These are phyloP conservation scores for Trichosurus vulpecula DNA, from an alignment of 2,797 vertebrate genomes.

Conservation along the genomic window DNA sequence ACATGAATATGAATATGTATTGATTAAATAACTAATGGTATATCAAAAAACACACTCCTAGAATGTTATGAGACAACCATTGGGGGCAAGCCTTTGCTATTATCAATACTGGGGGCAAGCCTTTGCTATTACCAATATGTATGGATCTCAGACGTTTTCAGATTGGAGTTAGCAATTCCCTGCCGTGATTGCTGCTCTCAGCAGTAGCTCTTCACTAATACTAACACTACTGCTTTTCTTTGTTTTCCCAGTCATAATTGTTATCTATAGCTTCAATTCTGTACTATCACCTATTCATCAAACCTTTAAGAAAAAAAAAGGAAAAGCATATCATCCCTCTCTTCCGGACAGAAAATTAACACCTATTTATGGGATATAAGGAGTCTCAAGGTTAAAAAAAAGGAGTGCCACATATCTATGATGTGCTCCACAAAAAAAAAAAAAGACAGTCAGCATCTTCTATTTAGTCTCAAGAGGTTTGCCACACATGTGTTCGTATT, in stretches of 20 bases:
- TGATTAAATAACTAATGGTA: neutral
- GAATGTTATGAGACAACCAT: neutral
- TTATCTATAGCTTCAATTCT: neutral
- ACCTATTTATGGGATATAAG: neutral
- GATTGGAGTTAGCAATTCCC: neutral
- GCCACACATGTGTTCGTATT: slow-evolving; percentile 64
- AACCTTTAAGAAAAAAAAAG: neutral
- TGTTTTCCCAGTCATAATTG: neutral
- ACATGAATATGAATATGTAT: neutral
- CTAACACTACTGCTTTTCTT: neutral
- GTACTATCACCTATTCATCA: neutral
- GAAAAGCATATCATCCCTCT: neutral
- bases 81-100: neutral
- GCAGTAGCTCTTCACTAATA: neutral
- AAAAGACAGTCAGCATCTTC: neutral
- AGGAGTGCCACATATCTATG: neutral
- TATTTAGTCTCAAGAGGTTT: slow-evolving; percentile 44
- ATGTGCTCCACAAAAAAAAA: neutral
- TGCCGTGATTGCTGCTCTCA: neutral
- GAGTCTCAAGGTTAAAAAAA: slow-evolving; percentile 44
- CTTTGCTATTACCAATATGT: too few relatives aligned
- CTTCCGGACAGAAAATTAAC: neutral
- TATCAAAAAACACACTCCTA: neutral
- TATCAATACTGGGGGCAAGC: neutral
- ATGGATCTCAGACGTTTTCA: neutral